Conservation (phyloP, 2,888 invertebrate genomes). For the Ochropleura plecta region DNA sequence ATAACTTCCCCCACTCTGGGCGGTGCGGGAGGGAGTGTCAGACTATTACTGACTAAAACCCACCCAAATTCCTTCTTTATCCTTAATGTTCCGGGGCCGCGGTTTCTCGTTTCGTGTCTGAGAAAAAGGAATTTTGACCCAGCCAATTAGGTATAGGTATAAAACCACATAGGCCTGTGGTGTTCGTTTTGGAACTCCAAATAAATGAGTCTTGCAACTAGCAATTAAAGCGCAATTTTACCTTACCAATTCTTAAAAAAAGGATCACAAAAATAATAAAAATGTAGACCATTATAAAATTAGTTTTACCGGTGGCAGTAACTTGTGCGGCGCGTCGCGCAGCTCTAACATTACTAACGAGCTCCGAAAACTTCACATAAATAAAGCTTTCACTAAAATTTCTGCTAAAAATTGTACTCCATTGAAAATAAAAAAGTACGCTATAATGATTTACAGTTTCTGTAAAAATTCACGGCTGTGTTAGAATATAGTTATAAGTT, state of each 20-base stretch:
- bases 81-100: too few species aligned
- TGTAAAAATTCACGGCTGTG: slow-evolving; percentile 56
- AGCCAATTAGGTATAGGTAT: background rate
- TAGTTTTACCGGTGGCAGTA: slow-evolving; percentile 20
- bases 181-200: background rate
- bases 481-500: slow-evolving; percentile 53
- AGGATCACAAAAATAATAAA: slow-evolving; percentile 1
- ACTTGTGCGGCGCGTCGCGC: slow-evolving; percentile 34
- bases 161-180: too few species aligned
- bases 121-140: background rate
- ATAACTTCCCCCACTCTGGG: too few species aligned
- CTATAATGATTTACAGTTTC: slow-evolving; percentile 54
- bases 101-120: background rate
- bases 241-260: background rate
- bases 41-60: too few species aligned
- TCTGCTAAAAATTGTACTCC: slow-evolving; percentile 45
- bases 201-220: background rate
- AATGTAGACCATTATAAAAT: slow-evolving; percentile 10
- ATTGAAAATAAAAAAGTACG: slow-evolving; percentile 52
- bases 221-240: background rate
- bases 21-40: too few species aligned
- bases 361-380: slow-evolving; percentile 56
- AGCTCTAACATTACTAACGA: slow-evolving; percentile 48
- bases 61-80: too few species aligned
- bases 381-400: slow-evolving; percentile 57